Evolutionary conservation across 2,113 vertebrate genomes (phyloP).

Genomic region (Spermophilus dauricus): DNA sequence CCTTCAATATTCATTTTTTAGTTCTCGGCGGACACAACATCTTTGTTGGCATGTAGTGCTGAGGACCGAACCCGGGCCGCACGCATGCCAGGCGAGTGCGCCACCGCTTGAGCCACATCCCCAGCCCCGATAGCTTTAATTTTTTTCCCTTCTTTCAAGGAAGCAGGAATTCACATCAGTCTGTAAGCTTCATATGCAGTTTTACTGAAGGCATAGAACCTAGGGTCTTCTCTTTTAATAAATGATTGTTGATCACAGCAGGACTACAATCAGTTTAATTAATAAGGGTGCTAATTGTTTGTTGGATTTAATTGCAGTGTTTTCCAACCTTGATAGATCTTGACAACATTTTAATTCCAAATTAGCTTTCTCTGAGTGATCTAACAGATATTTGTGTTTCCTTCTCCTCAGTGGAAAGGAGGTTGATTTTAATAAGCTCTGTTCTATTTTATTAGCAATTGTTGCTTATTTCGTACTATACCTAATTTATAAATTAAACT

Average conservation of each 20-base stretch:
- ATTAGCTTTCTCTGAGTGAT: neutral
- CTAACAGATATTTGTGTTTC: neutral
- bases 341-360: slow-evolving; percentile 41
- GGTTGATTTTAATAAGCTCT: neutral
- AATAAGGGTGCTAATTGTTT: slow-evolving; percentile 53
- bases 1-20: no score
- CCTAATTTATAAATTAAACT: neutral
- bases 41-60: no score
- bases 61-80: no score
- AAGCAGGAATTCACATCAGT: neutral
- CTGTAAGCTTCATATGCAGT: neutral
- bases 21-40: no score
- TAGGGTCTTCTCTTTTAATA: neutral
- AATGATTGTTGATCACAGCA: neutral
- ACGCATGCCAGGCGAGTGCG: no score
- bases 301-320: neutral
- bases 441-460: neutral
- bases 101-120: no score
- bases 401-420: neutral
- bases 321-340: slow-evolving; percentile 20
- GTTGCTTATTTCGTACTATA: neutral
- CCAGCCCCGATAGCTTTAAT: neutral
- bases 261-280: neutral
- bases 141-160: neutral
- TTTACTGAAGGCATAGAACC: neutral